Conservation (phyloP, 2,113 vertebrate genomes). For the Mus pahari region DNA sequence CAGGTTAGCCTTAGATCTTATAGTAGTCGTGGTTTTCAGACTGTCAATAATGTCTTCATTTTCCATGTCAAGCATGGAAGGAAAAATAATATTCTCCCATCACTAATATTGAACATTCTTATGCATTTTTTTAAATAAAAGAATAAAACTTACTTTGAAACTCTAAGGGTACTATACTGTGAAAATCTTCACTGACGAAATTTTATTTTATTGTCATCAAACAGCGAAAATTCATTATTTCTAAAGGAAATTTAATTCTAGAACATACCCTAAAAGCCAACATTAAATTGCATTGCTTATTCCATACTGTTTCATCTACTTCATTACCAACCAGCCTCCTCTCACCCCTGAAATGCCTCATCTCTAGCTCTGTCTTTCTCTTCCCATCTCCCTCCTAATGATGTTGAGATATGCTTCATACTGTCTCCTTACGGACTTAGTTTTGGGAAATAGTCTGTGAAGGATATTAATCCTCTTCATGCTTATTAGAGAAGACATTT, state of each 20-base stretch:
- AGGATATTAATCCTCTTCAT: conserved; percentile 58
- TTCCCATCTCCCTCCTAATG: not conserved
- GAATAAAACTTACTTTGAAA: conserved; percentile 24
- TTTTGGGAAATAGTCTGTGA: conserved; percentile 31
- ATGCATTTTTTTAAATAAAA: not conserved
- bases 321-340: not conserved
- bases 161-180: not conserved
- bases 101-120: not conserved
- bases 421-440: not conserved
- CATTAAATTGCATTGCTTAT: conserved; percentile 34
- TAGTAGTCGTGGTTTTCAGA: not conserved
- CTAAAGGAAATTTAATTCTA: conserved; percentile 39
- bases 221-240: conserved; percentile 34
- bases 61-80: conserved; percentile 30
- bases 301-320: not conserved
- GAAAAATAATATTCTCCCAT: not conserved
- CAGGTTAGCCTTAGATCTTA: not conserved
- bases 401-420: conserved; percentile 11
- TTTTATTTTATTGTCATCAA: not conserved
- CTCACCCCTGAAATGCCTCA: not conserved
- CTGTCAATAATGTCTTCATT: not conserved
- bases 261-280: conserved; percentile 31
- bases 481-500: conserved; percentile 46
- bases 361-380: conserved; percentile 1
- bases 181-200: conserved; percentile 32